Evolutionary conservation across 2,113 vertebrate genomes (phyloP).

Genomic region (Pampusana beccarii): DNA sequence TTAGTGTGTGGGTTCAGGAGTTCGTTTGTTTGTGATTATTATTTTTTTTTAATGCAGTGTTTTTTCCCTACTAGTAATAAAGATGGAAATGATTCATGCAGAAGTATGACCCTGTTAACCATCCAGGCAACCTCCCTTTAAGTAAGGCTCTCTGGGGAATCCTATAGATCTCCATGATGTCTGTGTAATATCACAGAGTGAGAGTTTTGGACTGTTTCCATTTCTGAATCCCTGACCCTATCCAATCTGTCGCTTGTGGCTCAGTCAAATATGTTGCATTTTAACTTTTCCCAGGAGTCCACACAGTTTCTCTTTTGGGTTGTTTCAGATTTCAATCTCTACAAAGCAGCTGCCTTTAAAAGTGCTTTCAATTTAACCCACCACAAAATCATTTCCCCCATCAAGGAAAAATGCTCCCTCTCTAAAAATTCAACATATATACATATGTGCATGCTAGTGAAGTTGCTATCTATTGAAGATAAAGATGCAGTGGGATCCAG

Average conservation of each 20-base stretch:
- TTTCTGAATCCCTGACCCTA: not conserved
- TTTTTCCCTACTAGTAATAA: not conserved
- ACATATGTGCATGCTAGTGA: not conserved
- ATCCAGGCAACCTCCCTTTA: not conserved
- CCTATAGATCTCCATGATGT: not conserved
- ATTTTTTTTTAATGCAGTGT: not conserved
- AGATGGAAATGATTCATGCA: conserved; percentile 12
- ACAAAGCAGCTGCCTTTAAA: conserved; percentile 2
- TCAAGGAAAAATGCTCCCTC: not conserved
- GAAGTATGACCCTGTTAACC: not conserved
- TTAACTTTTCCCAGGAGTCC: not conserved
- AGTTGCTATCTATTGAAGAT: not conserved
- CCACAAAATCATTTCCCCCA: not conserved
- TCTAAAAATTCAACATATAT: not conserved
- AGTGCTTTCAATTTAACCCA: not conserved
- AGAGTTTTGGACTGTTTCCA: conserved; percentile 14
- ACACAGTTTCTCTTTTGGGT: not conserved
- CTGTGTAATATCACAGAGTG: not conserved
- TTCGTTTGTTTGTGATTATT: not conserved
- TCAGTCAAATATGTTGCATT: not conserved
- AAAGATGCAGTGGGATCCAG: not conserved
- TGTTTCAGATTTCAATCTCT: not conserved
- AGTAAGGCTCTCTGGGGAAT: conserved; percentile 3
- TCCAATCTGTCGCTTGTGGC: not conserved
- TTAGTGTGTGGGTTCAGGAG: accelerated